Conservation (phyloP, 1,140 invertebrate species). For the Wiebesia pumilae region DNA sequence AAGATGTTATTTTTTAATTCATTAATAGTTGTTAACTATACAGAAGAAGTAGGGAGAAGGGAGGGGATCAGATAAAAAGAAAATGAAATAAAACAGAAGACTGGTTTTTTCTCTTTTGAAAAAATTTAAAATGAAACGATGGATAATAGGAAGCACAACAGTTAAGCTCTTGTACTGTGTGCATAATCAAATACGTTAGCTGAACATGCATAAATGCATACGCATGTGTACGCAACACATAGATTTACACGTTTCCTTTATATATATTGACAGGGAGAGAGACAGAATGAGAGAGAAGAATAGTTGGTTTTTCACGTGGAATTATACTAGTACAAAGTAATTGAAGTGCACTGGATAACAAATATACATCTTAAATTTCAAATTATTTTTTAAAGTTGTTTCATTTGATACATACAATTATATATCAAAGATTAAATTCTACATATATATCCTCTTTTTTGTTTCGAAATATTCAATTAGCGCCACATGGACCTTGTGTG, state of each 20-base stretch:
- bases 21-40: background rate
- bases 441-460: background rate
- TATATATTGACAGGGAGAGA: too few relatives aligned
- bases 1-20: too few relatives aligned
- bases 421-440: background rate
- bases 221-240: background rate
- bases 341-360: background rate
- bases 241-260: too few relatives aligned
- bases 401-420: background rate
- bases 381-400: background rate
- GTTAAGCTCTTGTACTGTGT: background rate
- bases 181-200: background rate
- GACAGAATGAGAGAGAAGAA: background rate
- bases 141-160: background rate
- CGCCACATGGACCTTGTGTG: background rate
- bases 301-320: background rate
- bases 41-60: background rate
- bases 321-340: slow-evolving; percentile 29
- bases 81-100: background rate
- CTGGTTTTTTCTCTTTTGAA: background rate
- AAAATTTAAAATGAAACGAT: slow-evolving; percentile 24
- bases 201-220: background rate
- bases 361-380: background rate
- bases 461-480: background rate
- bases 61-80: background rate